Evolutionary conservation across 2,797 vertebrate genomes (phyloP), one percentile per base, ranked within the genome.

Genomic region (Xenopus petersii): DNA sequence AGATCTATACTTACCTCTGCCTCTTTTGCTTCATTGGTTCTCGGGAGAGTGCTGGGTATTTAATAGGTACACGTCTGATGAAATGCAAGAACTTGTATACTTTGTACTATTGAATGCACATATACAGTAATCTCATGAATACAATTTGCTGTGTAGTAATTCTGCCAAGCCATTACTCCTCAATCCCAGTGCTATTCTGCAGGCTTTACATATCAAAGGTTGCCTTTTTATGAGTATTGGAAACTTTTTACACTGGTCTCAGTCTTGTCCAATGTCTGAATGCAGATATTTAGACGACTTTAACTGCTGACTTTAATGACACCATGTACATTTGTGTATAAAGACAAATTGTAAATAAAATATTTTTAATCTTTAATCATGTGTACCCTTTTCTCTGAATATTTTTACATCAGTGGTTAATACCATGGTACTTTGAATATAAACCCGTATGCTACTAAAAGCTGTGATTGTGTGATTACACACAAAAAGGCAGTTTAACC

Each of bases 281-380:
- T 63, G 60, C 33, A 70, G 55, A 69, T 26, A 15, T 26, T 10
- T 26, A 60, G 24, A 56, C 16, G 12, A 24, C 58, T 24, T 51
- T 63, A 73, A 68, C 62, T 78, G 72, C 63, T 73, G 61, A 70
- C 73, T 70, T 70, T 78, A 73, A 64, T 69, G 68, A 49, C 65
- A 64, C 12, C 12, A 63, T 78, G 76, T 78, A 78, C 61, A 78
- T 30, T 73, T 73, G 26, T 78, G 61, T 69, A 78, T 70, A 73
- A 64, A 64, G 36, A 64, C 64, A 59, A 73, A 15, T 46, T 78
- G 76, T 78, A 73, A 78, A 78, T 78, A 78, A 78, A 78, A 70
- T 70, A 60, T 70, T 73, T 73, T 73, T 73, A 70, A 73, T 64
- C 26, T 51, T 51, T 51, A 51, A 51, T 12, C 11, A 49, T 49